Conservation (phyloP, 2,113 vertebrate genomes). For the Vulpes vulpes region DNA sequence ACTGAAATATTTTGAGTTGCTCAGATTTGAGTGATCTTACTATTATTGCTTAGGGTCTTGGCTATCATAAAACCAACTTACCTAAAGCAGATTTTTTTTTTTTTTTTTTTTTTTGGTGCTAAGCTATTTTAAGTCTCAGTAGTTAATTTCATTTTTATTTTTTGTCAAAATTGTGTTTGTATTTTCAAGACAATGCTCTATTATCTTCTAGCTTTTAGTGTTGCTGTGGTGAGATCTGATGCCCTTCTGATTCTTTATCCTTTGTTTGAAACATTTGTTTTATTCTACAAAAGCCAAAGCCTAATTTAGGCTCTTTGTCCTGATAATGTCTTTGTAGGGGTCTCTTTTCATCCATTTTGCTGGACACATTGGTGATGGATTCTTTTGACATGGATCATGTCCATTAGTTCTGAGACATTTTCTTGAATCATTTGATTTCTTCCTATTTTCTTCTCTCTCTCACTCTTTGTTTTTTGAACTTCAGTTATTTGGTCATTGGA, state of each 20-base stretch:
- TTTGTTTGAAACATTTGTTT: constrained; percentile 24
- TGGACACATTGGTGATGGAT: neutral
- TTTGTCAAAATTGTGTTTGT: constrained; percentile 9
- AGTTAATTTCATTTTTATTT: neutral
- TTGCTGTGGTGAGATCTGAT: constrained; percentile 37
- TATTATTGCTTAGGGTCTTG: neutral
- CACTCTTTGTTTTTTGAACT: neutral
- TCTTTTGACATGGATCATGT: constrained; percentile 18
- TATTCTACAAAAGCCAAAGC: neutral
- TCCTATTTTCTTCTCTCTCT: neutral
- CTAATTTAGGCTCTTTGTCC: neutral
- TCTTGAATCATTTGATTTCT: neutral
- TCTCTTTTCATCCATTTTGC: constrained; percentile 33
- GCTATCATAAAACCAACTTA: neutral
- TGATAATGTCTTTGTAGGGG: neutral
- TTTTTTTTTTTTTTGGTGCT: neutral
- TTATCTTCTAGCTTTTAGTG: neutral
- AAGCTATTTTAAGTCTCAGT: neutral
- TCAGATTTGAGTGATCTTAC: constrained; percentile 8
- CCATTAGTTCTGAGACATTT: constrained; percentile 6
- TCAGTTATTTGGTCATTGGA: constrained; percentile 13
- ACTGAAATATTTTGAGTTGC: constrained; percentile 15
- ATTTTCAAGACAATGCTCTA: neutral
- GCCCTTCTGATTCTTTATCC: constrained; percentile 43
- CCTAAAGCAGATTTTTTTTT: neutral